Evolutionary conservation across 2,797 vertebrate genomes (phyloP), one percentile per base, ranked within the genome.

Genomic region (Gastrophryne carolinensis): DNA sequence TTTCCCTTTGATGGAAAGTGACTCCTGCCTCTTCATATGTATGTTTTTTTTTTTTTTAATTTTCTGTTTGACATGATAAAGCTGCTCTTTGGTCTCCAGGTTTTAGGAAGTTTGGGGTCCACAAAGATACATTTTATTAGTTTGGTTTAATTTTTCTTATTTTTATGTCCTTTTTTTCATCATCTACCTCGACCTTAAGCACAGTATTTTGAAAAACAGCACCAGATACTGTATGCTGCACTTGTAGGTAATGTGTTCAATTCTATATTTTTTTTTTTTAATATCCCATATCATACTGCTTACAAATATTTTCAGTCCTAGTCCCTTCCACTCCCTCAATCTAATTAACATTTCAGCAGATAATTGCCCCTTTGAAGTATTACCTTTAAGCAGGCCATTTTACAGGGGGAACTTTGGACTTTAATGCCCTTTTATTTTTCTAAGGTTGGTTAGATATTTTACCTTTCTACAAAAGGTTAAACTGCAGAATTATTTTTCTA

Each of bases 101-200:
- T 70, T 69, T 63, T 77, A 77, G 74, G 58, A 89, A 86, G 77
- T 81, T 81, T 88, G 89, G 87, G 90, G 85, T 82, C 83, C 80
- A 35, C 75, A 75, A 81, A 75, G 72, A 81, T 61, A 24, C 79
- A 82, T 81, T 80, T 75, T 83, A 82, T 85, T 49, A 6, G 19
- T 50, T 60, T 60, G 32, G 37, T 54, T 68, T 68, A 79, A 75
- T 74, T 64, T 74, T 61, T 78, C 78, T 53, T 81, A 21, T 60
- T 30, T 58, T 70, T 13, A 30, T 66, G 49, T 52, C 32, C 23
- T 39, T 19, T 29, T 32, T 72, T 89, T 84, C 6, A 19, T 17
- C 84, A 95, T 93, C 96, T 98, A 98, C 95, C 96, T 98, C 96
- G 94, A 92, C 92, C 91, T 47, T 84, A 89, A 84, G 83, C 82